Evolutionary conservation across 2,888 invertebrate species (phyloP).

Genomic region (Drosophila austrosaltans): DNA sequence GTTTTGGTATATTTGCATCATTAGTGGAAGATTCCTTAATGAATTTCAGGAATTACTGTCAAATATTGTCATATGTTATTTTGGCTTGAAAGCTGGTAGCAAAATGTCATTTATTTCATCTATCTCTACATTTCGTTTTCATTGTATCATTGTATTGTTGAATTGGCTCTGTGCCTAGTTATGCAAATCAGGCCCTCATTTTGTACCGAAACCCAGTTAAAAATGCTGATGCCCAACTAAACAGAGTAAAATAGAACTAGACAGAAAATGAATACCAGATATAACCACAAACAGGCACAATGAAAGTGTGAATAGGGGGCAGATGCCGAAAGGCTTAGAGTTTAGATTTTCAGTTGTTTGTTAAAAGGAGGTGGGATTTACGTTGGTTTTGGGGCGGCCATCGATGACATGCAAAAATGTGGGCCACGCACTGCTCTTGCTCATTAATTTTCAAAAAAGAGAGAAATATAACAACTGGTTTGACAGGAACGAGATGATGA

Average conservation of each 20-base stretch:
- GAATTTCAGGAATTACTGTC: no score
- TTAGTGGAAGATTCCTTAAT: no score
- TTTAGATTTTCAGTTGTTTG: slow-evolving; percentile 42
- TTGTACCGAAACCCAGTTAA: slow-evolving; percentile 45
- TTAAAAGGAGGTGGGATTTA: not conserved
- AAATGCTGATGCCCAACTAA: slow-evolving; percentile 57
- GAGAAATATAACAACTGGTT: slow-evolving; percentile 34
- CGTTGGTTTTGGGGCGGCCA: not conserved
- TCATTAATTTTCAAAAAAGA: slow-evolving; percentile 70
- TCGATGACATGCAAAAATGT: slow-evolving; percentile 45
- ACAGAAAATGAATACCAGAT: slow-evolving; percentile 53
- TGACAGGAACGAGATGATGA: slow-evolving; percentile 20
- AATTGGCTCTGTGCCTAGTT: slow-evolving; percentile 31
- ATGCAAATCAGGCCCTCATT: slow-evolving; percentile 36
- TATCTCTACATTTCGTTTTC: not conserved
- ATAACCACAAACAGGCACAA: slow-evolving; percentile 45
- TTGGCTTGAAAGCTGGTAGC: not conserved
- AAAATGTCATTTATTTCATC: not conserved
- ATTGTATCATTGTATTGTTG: slow-evolving; percentile 17
- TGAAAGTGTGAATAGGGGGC: not conserved
- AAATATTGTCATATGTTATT: no score
- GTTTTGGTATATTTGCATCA: no score
- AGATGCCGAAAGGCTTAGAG: slow-evolving; percentile 26
- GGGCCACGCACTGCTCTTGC: slow-evolving; percentile 48
- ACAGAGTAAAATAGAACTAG: slow-evolving; percentile 29